Base-by-base conservation (phyloP, 2,888 invertebrate species). In the Argyresthia goedartella region DNA sequence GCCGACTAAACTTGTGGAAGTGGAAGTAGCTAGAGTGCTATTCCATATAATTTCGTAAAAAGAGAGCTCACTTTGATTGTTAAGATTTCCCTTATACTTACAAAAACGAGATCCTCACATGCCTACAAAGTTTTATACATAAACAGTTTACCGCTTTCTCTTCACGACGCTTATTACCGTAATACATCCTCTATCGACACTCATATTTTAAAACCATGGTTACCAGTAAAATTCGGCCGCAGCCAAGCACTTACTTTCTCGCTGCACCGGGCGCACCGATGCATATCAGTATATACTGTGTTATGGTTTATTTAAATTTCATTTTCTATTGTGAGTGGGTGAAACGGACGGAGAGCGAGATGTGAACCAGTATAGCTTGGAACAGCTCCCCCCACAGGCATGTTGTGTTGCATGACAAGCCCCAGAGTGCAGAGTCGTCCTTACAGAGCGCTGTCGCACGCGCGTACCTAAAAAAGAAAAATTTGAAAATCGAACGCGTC, bases 291-390 rank as follows among this genome's bases (percentile, higher is more conserved):
- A 36, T 15, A 14, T 36, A 48, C 46, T 67, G 7, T 68, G 76
- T 81, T 82, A 81, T 81, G 77, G 75, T 81, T 85, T 82, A 84
- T 81, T 85, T 79, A 81, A 85, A 81, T 85, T 85, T 86, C 86
- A 85, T 85, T 84, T 84, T 84, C 86, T 82, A 82, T 85, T 85
- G 81, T 82, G 71, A 76, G 73, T 65, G 75, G 72, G 85, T 81
- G 82, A 82, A 82, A 84, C 81, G 73, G 69, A 65, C 71, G n/a
- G 50, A 62, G 67, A 63, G 66, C 69, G 69, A 78, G 80, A 81
- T 81, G 71, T 73, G 84, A 82, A 67, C 74, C 61, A 60, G 67
- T 66, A 64, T 70, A 66, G 71, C 73, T 74, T 25, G 25, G 25
- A 4, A 25, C 6, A 25, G 25, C 25, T 25, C 25, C 25, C 14